Conservation (phyloP, 2,797 vertebrate genomes). For the Lutjanus argentimaculatus region DNA sequence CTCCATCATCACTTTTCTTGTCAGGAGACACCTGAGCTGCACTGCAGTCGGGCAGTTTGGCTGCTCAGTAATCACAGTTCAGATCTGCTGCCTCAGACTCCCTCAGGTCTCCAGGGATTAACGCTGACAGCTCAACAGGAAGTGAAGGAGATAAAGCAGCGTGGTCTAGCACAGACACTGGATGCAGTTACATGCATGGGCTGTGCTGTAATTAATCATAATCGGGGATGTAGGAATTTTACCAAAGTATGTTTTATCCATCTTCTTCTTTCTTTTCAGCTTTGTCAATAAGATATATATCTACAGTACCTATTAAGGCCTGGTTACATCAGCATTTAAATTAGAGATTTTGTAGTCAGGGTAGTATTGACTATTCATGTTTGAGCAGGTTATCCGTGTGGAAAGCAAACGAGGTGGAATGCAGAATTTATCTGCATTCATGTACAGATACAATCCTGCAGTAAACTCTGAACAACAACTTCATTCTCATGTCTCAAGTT, state of each 20-base stretch:
- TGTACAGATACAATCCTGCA: too few species aligned
- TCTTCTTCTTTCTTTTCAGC: background rate
- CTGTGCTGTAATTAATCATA: constrained; percentile 12
- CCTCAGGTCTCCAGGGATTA: constrained; percentile 37
- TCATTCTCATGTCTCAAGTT: too few species aligned
- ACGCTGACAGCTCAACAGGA: constrained; percentile 36
- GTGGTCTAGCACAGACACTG: background rate
- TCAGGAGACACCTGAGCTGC: background rate
- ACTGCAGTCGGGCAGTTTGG: background rate
- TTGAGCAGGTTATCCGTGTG: too few species aligned
- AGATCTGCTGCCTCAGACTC: constrained; percentile 46
- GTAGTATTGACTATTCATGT: too few species aligned
- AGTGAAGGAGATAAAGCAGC: constrained; percentile 45
- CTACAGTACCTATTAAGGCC: background rate
- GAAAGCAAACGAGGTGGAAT: too few species aligned
- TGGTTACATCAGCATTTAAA: background rate
- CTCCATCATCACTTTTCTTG: background rate
- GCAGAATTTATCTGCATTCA: too few species aligned
- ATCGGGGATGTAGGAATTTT: background rate
- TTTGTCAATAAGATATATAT: background rate
- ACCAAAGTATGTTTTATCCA: background rate
- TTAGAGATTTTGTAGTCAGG: background rate
- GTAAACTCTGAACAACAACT: too few species aligned
- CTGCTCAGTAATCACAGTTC: constrained; percentile 35
- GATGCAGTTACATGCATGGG: background rate